These are phyloP conservation scores for Trichacis sp. DNA, from an alignment of 2,888 invertebrate genomes.

Conservation along the genomic window DNA sequence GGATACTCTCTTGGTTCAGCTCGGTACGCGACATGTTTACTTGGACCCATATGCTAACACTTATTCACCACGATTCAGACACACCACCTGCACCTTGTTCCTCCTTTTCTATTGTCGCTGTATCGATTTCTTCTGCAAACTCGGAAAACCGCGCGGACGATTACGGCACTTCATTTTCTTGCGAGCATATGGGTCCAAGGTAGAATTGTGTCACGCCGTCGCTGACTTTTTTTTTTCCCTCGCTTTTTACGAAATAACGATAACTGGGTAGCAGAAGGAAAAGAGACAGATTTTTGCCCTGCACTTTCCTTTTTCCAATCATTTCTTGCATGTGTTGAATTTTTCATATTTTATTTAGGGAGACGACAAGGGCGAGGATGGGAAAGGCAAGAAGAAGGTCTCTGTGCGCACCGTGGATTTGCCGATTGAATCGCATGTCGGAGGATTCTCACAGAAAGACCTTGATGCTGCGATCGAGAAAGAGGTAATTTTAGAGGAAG, in stretches of 20 bases:
- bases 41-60: slow-evolving; percentile 66
- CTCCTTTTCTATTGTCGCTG: slow-evolving; percentile 35
- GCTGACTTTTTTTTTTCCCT: too few relatives aligned
- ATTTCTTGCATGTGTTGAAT: too few relatives aligned
- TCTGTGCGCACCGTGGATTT: slow-evolving; percentile 85
- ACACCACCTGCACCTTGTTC: slow-evolving; percentile 7
- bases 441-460: slow-evolving; percentile 79
- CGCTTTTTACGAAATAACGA: too few relatives aligned
- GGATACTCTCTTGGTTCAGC: slow-evolving; percentile 68
- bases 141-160: slow-evolving; percentile 23
- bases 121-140: slow-evolving; percentile 61
- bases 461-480: slow-evolving; percentile 82
- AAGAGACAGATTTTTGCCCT: slow-evolving; percentile 47
- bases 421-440: slow-evolving; percentile 82
- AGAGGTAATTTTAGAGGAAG: slow-evolving; percentile 73
- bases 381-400: slow-evolving; percentile 80
- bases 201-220: slow-evolving; percentile 64
- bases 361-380: slow-evolving; percentile 72
- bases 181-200: slow-evolving; percentile 67
- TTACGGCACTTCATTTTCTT: not conserved
- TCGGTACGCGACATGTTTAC: slow-evolving; percentile 69
- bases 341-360: too few relatives aligned
- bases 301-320: slow-evolving; percentile 5
- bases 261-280: slow-evolving; percentile 63
- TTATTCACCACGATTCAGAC: slow-evolving; percentile 38